phyloP scores from a whole-genome alignment of 2,797 vertebrate species.

The Setipinna tenuifilis region DNA sequence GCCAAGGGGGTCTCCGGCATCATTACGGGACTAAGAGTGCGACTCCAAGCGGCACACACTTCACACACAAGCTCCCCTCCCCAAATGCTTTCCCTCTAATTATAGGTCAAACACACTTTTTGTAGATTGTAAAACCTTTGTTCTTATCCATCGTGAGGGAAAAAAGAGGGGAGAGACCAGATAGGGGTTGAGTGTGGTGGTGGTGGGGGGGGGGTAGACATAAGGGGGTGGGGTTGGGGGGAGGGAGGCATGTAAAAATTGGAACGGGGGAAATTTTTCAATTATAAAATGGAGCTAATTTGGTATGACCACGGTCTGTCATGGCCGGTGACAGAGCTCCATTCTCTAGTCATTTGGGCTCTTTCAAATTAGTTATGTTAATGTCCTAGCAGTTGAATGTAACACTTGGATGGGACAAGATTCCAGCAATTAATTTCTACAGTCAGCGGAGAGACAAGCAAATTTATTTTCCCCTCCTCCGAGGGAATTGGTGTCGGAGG shows the following conservation, averaged over 20 bases:
- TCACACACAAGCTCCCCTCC: conserved; percentile 64
- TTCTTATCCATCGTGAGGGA: conserved; percentile 91
- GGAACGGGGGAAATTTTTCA: conserved; percentile 82
- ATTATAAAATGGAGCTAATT: conserved; percentile 99
- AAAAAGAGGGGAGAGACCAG: conserved; percentile 69
- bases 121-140: conserved; percentile 99
- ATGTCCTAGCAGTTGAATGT: conserved; percentile 99
- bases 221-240: conserved; percentile 48
- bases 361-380: conserved; percentile 99
- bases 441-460: conserved; percentile 99
- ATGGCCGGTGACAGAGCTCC: conserved; percentile 98
- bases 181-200: conserved; percentile 48
- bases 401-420: conserved; percentile 99
- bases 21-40: conserved; percentile 98
- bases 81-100: conserved; percentile 92
- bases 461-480: conserved; percentile 99
- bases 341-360: conserved; percentile 99
- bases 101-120: conserved; percentile 99
- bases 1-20: conserved; percentile 96
- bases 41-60: conserved; percentile 82
- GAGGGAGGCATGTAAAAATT: conserved; percentile 78
- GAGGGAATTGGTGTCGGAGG: conserved; percentile 98
- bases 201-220: conserved; percentile 54
- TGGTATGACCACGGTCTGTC: conserved; percentile 99
- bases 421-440: conserved; percentile 99